Base-by-base conservation (phyloP, 2,888 invertebrate genomes). In the Coecobrya sp. region DNA sequence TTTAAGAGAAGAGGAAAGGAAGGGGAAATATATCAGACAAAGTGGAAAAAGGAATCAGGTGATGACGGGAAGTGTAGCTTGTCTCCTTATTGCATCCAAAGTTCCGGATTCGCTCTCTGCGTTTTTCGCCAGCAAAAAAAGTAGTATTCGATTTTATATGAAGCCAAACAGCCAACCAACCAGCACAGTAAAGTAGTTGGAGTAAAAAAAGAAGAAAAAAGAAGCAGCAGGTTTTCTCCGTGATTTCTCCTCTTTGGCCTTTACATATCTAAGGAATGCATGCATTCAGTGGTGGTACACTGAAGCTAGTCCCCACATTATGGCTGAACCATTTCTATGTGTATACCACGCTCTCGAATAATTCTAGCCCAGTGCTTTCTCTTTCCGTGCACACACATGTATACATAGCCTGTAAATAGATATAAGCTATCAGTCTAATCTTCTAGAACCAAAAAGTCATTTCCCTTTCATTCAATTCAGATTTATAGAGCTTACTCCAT, bases 401-500 rank as follows among this genome's bases (percentile, higher is more conserved):
- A 49, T 49, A 45, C 25, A 11, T 13, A 76, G 59, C 4, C 59
- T 11, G 13, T 11, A 42, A n/a, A 76, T 45, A 65, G 4, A 49
- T 65, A 82, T 88, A 84, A 73, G 85, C 62, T 84, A 76, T 89
- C 89, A 59, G 59, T 73, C 59, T 89, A 89, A 89, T 89, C 89
- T 89, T 45, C 49, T 89, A 89, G 89, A 85, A 89, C 89, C 84
- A 85, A 89, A 84, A 89, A 89, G 84, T 84, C 85, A 89, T 89
- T 89, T 89, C 89, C 89, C 25, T 89, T 89, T 84, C 89, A 84
- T 89, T 89, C 89, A 85, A 89, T 89, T 89, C 73, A 89, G 85
- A 89, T 89, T 89, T 89, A 85, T 89, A 89, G 84, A 89, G 73
- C 84, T 30, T 73, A 30, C 76, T 76, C 62, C 45, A 82, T 89